Evolutionary conservation across 2,113 vertebrate genomes (phyloP).

Genomic region (Amblyopsis rosae): DNA sequence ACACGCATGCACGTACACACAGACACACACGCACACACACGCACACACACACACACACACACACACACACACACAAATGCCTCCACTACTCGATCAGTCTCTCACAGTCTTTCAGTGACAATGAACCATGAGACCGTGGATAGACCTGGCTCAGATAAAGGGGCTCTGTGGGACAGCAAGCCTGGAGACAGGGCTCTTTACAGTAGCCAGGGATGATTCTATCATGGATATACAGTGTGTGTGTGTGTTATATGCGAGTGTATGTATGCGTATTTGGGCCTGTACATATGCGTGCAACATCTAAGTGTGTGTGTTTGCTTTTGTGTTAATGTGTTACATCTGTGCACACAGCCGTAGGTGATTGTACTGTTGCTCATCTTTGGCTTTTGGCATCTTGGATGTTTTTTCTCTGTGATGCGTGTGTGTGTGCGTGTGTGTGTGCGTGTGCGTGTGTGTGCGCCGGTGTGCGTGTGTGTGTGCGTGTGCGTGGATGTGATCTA

Average conservation of each 20-base stretch:
- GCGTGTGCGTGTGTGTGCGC: background rate
- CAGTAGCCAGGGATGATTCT: background rate
- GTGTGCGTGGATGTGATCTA: conserved; percentile 30
- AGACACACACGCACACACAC: background rate
- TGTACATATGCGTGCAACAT: background rate
- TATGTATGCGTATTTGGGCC: background rate
- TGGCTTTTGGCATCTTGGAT: background rate
- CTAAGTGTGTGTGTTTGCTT: background rate
- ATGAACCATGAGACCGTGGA: background rate
- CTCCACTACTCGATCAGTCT: background rate
- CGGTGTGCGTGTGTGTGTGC: background rate
- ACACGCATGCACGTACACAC: background rate
- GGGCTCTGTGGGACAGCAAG: too few species aligned
- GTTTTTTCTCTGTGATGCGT: background rate
- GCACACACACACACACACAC: background rate
- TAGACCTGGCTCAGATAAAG: background rate
- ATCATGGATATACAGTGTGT: background rate
- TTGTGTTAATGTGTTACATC: background rate
- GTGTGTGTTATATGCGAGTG: background rate
- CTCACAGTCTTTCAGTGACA: background rate
- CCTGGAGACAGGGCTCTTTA: background rate
- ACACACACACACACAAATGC: background rate
- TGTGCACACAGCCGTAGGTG: background rate
- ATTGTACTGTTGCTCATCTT: background rate
- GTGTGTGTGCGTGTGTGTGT: background rate